Evolutionary conservation across 2,888 invertebrate species (phyloP), one percentile per base, ranked within the genome.

Genomic region (Eilema caniola): DNA sequence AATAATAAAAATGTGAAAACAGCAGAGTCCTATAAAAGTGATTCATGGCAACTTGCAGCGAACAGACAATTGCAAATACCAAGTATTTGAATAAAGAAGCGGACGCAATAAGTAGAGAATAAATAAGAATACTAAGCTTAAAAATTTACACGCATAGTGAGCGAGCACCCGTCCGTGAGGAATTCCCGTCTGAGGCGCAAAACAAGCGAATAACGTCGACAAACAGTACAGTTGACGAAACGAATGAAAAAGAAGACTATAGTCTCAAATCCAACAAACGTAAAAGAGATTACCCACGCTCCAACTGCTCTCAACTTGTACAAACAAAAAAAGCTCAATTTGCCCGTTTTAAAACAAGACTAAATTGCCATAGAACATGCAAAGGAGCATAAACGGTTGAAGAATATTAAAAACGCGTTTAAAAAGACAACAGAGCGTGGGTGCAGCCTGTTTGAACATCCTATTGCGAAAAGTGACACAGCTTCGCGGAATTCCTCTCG

Each of bases 321-420:
- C 90, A 94, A 93, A 94, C 93, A 95, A 94, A 95, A 91, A 93
- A 90, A 90, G 79, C 92, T 88, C 90, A 91, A 93, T 92, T 93
- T 89, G 89, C 87, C 88, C 82, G 92, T 86, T 93, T 92, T 91
- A 92, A 92, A 93, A 92, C 90, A 92, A 90, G 86, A 85, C 88
- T 88, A 90, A 91, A 93, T 94, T 92, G 94, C 91, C 86, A 90
- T 90, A 91, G 89, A 89, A 85, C 86, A 86, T 73, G 89, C 87
- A 90, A 93, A 93, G 93, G 93, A 74, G 88, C 87, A 90, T 93
- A 93, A 93, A 94, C 93, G 88, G 85, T 78, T 78, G 88, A 85
- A 86, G 93, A 95, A 95, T 95, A 94, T 95, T 94, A 95, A 95
- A 94, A 94, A 93, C 91, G 90, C 89, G 92, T 93, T 92, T 88